These are phyloP conservation scores for Pantherophis alleghaniensis DNA, from an alignment of 2,797 vertebrate species.

Conservation along the genomic window DNA sequence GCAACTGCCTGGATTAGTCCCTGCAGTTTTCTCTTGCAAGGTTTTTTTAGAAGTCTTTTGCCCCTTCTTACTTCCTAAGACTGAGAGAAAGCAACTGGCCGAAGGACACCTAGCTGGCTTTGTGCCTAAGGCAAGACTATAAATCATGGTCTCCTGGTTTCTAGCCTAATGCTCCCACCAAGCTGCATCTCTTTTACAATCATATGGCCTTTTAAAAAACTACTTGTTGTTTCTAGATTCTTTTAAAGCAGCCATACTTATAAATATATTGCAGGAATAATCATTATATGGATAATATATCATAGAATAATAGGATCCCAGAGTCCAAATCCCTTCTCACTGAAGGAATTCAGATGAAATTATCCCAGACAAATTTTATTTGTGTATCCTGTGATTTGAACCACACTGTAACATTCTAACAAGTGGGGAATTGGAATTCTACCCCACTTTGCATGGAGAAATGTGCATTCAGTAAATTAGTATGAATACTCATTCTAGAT, in stretches of 20 bases:
- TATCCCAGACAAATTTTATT: background rate
- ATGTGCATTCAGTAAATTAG: background rate
- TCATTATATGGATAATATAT: background rate
- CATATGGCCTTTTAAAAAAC: background rate
- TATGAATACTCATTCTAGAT: background rate
- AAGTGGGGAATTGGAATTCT: background rate
- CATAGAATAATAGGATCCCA: background rate
- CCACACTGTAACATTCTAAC: background rate
- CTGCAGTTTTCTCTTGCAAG: background rate
- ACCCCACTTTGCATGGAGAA: background rate
- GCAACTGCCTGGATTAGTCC: background rate
- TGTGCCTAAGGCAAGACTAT: background rate
- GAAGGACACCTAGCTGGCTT: background rate
- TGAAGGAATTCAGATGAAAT: background rate
- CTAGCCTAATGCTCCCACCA: background rate
- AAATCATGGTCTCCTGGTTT: background rate
- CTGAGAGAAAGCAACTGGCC: background rate
- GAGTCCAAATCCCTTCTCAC: background rate
- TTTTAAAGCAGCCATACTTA: background rate
- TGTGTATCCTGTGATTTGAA: background rate
- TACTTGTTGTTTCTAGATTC: background rate
- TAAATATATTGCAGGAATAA: background rate
- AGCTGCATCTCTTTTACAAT: background rate
- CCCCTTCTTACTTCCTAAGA: background rate
- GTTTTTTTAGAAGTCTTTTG: background rate